phyloP scores from a whole-genome alignment of 2,113 vertebrate species.

The Stigmatopora argus region DNA sequence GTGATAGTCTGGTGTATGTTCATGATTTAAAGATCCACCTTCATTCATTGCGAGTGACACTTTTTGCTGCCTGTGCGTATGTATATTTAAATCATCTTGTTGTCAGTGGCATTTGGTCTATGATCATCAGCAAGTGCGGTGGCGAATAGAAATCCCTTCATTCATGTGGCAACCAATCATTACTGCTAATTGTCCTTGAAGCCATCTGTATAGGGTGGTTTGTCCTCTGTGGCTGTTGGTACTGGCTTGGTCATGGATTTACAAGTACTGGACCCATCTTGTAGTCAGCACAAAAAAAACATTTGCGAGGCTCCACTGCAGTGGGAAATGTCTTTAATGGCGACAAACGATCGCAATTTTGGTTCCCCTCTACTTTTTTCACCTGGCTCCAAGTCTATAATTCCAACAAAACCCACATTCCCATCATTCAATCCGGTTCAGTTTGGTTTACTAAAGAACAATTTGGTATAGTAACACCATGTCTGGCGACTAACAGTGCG shows the following conservation, averaged over 20 bases:
- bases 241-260: slow-evolving; percentile 56
- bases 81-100: slow-evolving; percentile 45
- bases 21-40: slow-evolving; percentile 19
- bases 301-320: slow-evolving; percentile 29
- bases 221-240: slow-evolving; percentile 57
- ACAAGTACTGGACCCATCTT: slow-evolving; percentile 54
- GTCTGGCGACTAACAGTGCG: not conserved
- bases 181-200: slow-evolving; percentile 70
- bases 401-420: not conserved
- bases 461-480: not conserved
- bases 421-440: not conserved
- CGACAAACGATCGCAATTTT: slow-evolving; percentile 41
- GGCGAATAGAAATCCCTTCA: slow-evolving; percentile 66
- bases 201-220: slow-evolving; percentile 67
- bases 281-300: slow-evolving; percentile 35
- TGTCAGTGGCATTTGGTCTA: slow-evolving; percentile 57
- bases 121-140: slow-evolving; percentile 61
- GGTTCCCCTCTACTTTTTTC: slow-evolving; percentile 22
- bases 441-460: not conserved
- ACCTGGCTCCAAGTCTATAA: slow-evolving; percentile 16
- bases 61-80: not conserved
- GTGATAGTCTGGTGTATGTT: slow-evolving; percentile 19
- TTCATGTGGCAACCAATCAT: slow-evolving; percentile 70
- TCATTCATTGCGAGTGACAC: slow-evolving; percentile 6
- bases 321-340: slow-evolving; percentile 33